Conservation (phyloP, 2,888 invertebrate genomes). For the Pseudococcus longispinus region DNA sequence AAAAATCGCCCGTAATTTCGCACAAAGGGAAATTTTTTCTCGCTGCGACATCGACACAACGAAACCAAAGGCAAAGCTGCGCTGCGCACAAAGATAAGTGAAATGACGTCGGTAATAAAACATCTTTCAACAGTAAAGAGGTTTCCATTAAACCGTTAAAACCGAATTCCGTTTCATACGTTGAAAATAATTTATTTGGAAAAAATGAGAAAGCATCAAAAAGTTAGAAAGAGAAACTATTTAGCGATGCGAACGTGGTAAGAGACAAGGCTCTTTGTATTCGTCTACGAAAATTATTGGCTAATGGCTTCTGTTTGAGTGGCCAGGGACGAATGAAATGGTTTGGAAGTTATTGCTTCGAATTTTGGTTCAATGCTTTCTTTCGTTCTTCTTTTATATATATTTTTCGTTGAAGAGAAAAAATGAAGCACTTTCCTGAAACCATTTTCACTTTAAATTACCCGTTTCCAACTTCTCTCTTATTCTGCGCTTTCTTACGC, state of each 20-base stretch:
- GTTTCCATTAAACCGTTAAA: slow-evolving; percentile 55
- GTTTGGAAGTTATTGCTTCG: slow-evolving; percentile 56
- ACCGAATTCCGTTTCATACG: slow-evolving; percentile 53
- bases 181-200: slow-evolving; percentile 40
- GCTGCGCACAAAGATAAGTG: slow-evolving; percentile 18
- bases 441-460: slow-evolving; percentile 54
- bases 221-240: slow-evolving; percentile 49
- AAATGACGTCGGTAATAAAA: slow-evolving; percentile 41
- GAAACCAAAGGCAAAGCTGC: background rate
- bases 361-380: slow-evolving; percentile 61
- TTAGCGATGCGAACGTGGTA: slow-evolving; percentile 51
- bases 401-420: slow-evolving; percentile 59
- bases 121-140: slow-evolving; percentile 48
- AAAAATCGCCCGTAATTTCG: slow-evolving; percentile 21
- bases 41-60: background rate
- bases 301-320: slow-evolving; percentile 57
- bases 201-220: slow-evolving; percentile 45
- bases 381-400: slow-evolving; percentile 61
- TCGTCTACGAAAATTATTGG: slow-evolving; percentile 56
- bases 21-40: background rate
- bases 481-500: background rate
- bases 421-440: slow-evolving; percentile 55
- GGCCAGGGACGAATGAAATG: slow-evolving; percentile 57
- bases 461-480: slow-evolving; percentile 45
- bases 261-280: slow-evolving; percentile 54